phyloP scores from a whole-genome alignment of 2,797 vertebrate species.

The Gymnopithys bicolor region DNA sequence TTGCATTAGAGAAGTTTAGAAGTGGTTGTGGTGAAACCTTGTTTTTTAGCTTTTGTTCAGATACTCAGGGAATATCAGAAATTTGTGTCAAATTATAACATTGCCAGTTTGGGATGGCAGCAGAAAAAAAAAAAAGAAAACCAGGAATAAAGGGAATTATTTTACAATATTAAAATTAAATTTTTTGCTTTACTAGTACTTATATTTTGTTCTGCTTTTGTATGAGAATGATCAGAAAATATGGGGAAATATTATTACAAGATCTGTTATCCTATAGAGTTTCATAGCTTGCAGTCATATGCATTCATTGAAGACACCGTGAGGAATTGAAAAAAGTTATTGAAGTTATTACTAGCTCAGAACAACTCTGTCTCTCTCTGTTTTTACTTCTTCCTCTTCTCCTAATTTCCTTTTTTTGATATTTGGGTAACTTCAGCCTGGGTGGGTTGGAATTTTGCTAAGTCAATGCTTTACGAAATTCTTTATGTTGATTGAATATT shows the following conservation, averaged over 20 bases:
- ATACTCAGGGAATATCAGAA: neutral
- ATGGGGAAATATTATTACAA: neutral
- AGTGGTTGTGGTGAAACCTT: neutral
- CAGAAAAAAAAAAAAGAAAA: neutral
- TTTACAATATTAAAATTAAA: neutral
- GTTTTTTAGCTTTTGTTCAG: neutral
- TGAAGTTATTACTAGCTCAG: neutral
- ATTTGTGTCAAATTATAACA: neutral
- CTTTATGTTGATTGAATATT: neutral
- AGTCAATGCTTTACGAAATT: neutral
- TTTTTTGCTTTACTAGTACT: neutral
- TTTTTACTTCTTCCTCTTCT: neutral
- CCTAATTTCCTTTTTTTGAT: neutral
- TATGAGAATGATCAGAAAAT: neutral
- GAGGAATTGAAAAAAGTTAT: neutral
- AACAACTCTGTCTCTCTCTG: neutral
- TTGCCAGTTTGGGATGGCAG: neutral
- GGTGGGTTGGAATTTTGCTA: neutral
- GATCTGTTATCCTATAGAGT: neutral
- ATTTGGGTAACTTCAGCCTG: neutral
- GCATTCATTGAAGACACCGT: neutral
- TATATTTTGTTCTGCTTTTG: neutral
- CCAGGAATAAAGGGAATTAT: neutral
- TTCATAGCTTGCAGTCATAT: neutral
- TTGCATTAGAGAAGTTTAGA: neutral